Evolutionary conservation across 2,888 invertebrate species (phyloP).

Genomic region (Slavum lentiscoides): DNA sequence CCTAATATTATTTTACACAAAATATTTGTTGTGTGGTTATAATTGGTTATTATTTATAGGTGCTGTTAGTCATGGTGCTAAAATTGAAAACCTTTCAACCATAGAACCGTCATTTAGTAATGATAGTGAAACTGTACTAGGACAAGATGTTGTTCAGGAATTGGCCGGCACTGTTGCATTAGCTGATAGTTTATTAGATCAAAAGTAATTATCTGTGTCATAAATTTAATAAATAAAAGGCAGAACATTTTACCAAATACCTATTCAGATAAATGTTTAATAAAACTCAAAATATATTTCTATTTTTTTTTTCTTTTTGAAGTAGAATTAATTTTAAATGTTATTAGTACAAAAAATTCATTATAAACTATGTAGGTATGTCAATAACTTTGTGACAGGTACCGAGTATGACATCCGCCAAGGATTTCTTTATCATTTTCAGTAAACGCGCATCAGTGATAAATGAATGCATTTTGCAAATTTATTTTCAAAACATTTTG

Average conservation of each 20-base stretch:
- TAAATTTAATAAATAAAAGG: too few relatives aligned
- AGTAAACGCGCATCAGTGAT: too few relatives aligned
- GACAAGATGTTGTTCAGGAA: constrained; percentile 63
- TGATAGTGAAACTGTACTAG: constrained; percentile 61
- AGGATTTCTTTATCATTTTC: too few relatives aligned
- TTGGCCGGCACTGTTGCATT: constrained; percentile 66
- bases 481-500: too few relatives aligned
- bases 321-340: background rate
- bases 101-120: constrained; percentile 66
- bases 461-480: too few relatives aligned
- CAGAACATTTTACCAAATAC: background rate
- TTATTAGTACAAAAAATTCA: too few relatives aligned
- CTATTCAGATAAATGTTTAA: background rate
- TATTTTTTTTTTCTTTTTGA: background rate
- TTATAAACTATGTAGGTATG: too few relatives aligned
- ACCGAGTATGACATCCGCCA: too few relatives aligned
- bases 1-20: background rate
- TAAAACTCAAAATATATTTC: background rate
- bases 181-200: constrained; percentile 59
- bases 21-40: background rate
- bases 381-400: too few relatives aligned
- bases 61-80: constrained; percentile 64
- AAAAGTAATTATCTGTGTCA: too few relatives aligned
- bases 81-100: constrained; percentile 64
- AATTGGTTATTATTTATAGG: constrained; percentile 56